Conservation (phyloP, 2,888 invertebrate genomes). For the Xestobium rufovillosum region DNA sequence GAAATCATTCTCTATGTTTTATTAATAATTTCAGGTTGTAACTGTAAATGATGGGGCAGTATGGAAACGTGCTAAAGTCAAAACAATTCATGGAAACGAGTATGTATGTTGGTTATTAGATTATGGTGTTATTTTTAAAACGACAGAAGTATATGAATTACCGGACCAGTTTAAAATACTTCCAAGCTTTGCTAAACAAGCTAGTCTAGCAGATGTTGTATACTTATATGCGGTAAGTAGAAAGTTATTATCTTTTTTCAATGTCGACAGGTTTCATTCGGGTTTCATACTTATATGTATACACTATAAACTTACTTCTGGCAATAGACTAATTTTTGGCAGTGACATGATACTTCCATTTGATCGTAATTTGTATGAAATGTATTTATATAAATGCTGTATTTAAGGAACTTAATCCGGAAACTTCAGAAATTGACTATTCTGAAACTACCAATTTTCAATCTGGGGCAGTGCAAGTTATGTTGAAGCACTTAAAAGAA, state of each 20-base stretch:
- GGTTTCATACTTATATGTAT: not conserved
- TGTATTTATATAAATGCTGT: too few species aligned
- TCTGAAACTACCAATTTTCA: not conserved
- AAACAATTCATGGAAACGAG: constrained; percentile 11
- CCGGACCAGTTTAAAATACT: constrained; percentile 19
- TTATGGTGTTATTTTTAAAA: constrained; percentile 25
- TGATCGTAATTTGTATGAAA: too few species aligned
- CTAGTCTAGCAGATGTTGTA: constrained; percentile 29
- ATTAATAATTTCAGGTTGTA: constrained; percentile 23
- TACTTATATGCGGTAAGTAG: constrained; percentile 25
- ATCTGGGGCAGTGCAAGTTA: not conserved
- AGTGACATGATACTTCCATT: too few species aligned
- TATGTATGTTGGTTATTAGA: constrained; percentile 32
- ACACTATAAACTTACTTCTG: too few species aligned
- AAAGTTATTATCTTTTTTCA: constrained; percentile 1
- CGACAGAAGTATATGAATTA: constrained; percentile 24
- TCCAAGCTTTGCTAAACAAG: constrained; percentile 26
- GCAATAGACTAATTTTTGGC: too few species aligned
- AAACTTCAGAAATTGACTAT: not conserved
- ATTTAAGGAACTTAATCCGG: too few species aligned
- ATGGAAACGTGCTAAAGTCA: constrained; percentile 24
- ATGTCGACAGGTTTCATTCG: not conserved
- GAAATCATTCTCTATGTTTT: constrained; percentile 5
- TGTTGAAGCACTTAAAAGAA: not conserved
- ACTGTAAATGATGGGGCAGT: constrained; percentile 19